Evolutionary conservation across 2,797 vertebrate genomes (phyloP).

Genomic region (Siniperca scherzeri): DNA sequence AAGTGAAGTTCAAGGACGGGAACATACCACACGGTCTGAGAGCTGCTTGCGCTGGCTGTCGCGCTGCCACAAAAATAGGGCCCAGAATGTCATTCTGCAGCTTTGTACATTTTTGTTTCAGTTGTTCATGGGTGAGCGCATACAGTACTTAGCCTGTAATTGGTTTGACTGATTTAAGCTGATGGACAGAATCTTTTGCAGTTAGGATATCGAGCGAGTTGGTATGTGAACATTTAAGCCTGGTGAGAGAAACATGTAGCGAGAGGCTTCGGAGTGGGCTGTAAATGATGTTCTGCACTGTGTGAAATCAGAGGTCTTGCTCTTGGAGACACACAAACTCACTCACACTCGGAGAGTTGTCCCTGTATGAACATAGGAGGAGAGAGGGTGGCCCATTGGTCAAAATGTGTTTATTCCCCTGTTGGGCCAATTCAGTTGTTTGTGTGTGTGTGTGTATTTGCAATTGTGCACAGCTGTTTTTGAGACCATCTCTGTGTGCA

Average conservation of each 20-base stretch:
- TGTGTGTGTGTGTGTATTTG: conserved; percentile 4
- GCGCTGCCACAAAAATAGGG: background rate
- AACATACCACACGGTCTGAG: background rate
- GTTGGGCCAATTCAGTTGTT: conserved; percentile 23
- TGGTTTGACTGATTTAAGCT: conserved; percentile 29
- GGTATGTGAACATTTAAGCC: conserved; percentile 43
- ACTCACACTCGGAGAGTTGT: background rate
- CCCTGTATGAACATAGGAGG: conserved; percentile 7
- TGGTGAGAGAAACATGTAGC: conserved; percentile 23
- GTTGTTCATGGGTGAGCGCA: conserved; percentile 4
- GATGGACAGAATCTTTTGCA: conserved; percentile 21
- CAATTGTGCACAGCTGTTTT: conserved; percentile 4
- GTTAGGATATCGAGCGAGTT: conserved; percentile 19
- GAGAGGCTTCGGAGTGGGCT: conserved; percentile 35
- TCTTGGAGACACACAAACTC: conserved; percentile 6
- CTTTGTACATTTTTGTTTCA: background rate
- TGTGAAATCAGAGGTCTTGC: conserved; percentile 68
- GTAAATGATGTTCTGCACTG: conserved; percentile 67
- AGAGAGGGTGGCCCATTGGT: conserved; percentile 43
- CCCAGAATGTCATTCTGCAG: background rate
- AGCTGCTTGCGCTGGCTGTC: background rate
- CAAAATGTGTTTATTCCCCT: conserved; percentile 40
- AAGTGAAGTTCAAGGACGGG: background rate
- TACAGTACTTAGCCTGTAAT: background rate
- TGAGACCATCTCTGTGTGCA: conserved; percentile 1